phyloP scores from a whole-genome alignment of 2,113 vertebrate species.

The Ornithorhynchus anatinus region DNA sequence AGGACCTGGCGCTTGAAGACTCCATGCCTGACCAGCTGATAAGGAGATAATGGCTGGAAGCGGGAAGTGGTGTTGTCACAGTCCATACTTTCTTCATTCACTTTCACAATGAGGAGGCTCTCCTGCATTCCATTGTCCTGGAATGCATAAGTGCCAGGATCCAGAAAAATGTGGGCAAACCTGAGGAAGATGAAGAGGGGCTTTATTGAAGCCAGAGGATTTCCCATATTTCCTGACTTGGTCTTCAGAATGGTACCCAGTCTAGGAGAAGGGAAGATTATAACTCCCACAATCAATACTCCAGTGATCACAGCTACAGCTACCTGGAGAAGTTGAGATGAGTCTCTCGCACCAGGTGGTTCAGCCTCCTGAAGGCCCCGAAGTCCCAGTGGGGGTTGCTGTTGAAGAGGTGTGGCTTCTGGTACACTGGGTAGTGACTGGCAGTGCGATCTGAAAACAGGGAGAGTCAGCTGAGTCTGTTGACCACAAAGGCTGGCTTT shows the following conservation, averaged over 20 bases:
- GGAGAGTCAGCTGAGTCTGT: background rate
- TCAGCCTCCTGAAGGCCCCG: constrained; percentile 83
- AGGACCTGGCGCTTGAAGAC: constrained; percentile 71
- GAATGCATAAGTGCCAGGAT: constrained; percentile 86
- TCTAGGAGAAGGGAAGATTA: background rate
- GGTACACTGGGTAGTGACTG: constrained; percentile 91
- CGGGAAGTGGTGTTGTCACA: constrained; percentile 66
- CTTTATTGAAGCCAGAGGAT: background rate
- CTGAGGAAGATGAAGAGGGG: constrained; percentile 47
- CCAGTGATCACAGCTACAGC: no score
- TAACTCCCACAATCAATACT: no score
- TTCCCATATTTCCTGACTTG: background rate
- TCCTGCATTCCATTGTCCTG: constrained; percentile 76
- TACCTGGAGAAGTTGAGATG: constrained; percentile 84
- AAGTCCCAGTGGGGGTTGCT: constrained; percentile 91
- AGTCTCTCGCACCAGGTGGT: constrained; percentile 83
- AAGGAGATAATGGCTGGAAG: constrained; percentile 85
- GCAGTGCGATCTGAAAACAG: constrained; percentile 71
- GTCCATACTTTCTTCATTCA: constrained; percentile 71
- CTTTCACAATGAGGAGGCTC: constrained; percentile 79
- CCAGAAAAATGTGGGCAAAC: constrained; percentile 89
- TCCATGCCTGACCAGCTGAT: constrained; percentile 79
- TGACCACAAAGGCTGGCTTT: no score
- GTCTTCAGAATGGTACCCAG: background rate
- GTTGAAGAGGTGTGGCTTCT: constrained; percentile 90